Conservation (phyloP, 2,797 vertebrate species). For the Tapera naevia region DNA sequence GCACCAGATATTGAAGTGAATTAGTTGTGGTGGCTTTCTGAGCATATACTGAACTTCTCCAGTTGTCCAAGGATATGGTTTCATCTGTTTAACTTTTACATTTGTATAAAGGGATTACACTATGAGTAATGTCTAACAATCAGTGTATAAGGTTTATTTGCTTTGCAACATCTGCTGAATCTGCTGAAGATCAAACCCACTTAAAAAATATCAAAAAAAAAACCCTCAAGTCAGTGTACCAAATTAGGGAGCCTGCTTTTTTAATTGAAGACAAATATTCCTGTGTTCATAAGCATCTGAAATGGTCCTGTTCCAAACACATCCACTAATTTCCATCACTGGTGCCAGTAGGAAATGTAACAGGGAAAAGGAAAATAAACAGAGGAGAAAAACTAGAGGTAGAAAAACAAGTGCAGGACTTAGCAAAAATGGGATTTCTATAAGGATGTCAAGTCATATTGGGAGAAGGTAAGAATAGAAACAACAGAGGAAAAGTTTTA, state of each 20-base stretch:
- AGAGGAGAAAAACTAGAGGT: background rate
- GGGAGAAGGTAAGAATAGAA: background rate
- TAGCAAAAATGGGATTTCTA: conserved; percentile 7
- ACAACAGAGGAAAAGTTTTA: conserved; percentile 11
- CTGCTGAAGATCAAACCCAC: conserved; percentile 62
- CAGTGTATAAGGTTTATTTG: conserved; percentile 54
- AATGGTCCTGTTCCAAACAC: background rate
- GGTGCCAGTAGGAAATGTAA: conserved; percentile 12
- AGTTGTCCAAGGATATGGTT: conserved; percentile 50
- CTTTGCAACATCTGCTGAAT: conserved; percentile 65
- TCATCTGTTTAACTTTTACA: conserved; percentile 59
- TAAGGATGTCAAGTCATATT: background rate
- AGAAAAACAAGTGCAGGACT: background rate
- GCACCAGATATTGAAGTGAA: background rate
- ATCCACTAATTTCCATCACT: background rate
- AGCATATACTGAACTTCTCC: background rate
- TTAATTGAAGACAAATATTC: conserved; percentile 26
- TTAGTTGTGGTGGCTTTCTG: conserved; percentile 6
- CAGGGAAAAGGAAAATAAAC: conserved; percentile 33
- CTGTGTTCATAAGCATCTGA: background rate
- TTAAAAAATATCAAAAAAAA: background rate
- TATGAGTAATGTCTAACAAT: conserved; percentile 60
- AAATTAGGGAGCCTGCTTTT: background rate
- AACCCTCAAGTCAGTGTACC: background rate
- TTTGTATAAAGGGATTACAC: conserved; percentile 67